Base-by-base conservation (phyloP, 2,797 vertebrate genomes). In the Melanotaenia parkinsoni region DNA sequence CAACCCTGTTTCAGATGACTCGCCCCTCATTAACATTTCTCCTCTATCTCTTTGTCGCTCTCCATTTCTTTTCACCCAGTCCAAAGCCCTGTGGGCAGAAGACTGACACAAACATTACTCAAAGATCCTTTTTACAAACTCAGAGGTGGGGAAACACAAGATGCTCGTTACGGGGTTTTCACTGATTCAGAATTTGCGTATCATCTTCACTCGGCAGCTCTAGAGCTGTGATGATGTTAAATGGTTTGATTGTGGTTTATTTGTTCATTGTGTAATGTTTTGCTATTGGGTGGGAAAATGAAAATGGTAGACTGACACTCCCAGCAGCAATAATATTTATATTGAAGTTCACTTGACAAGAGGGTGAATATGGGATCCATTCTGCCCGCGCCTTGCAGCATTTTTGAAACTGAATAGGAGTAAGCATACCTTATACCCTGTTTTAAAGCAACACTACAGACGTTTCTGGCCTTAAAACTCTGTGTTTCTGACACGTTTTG, bases 81-180 rank as follows among this genome's bases (percentile, higher is more conserved):
- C 37, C 30, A 26, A 26, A 35, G n/a, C 28, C 22, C 24, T 20
- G 38, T 20, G 16, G 16, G 38, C 5, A 16, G 11, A 24, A 6
- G 28, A n/a, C n/a, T 11, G 47, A 63, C 60, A 24, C 64, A 77
- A 58, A 80, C 62, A 43, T 72, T 68, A 69, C 32, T 61, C 22
- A 28, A 20, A 16, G 51, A 40, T 22, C 32, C 50, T 79, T 70
- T 86, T 84, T 77, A 54, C 85, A 80, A 66, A 63, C n/a, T 2
- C n/a, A 40, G 60, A 63, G 35, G 63, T 67, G 56, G 26, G 50
- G 22, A 24, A 68, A 40, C 45, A 63, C 58, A 47, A 20, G 51
- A 53, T 28, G 14, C 72, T 75, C 47, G 13, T 32, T 58, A 40
- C 30, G 2, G 40, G 33, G 10, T 58, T 62, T 56, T 69, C 24